Evolutionary conservation across 2,797 vertebrate genomes (phyloP), one percentile per base, ranked within the genome.

Genomic region (Crocidura indochinensis): DNA sequence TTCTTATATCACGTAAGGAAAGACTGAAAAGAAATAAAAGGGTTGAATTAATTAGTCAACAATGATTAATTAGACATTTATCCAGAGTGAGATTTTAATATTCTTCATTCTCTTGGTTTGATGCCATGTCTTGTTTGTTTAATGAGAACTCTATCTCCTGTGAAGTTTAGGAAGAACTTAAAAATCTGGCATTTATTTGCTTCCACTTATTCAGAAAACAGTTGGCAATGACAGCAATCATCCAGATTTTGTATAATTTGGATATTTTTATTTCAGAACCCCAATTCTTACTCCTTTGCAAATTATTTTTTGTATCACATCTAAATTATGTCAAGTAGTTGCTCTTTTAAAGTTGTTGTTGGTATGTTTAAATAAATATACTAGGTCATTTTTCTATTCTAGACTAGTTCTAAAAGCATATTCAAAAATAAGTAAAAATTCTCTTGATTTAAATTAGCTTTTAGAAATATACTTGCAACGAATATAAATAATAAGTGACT

Each of bases 51-150:
- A 93, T 97, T 94, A 96, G 67, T 87, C 86, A 83, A 68, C 83
- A 95, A 27, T 79, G 62, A 96, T 96, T 96, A 96, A 95, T 78
- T 91, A 88, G 75, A 87, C 78, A 93, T 90, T 93, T 83, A 56
- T 72, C 84, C 72, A 85, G 76, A 93, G 31, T 79, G 44, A 90
- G 68, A 90, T 85, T 90, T 64, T 80, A 69, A 8, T 75, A 92
- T 15, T 81, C 75, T 64, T 94, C 78, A 86, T 69, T 85, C 19
- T 26, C 77, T 96, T 94, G 92, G 62, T 65, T 65, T 24, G 53
- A 7, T 31, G 26, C 89, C 78, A 89, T 20, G 11, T 92, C 94
- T 77, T 87, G 24, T 47, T 4, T 44, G 26, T 44, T 3, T 44
- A 60, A 73, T 83, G 10, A 68, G 67, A 85, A 79, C 64, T 67